phyloP scores from a whole-genome alignment of 2,797 vertebrate genomes.

The Bovichtus variegatus region DNA sequence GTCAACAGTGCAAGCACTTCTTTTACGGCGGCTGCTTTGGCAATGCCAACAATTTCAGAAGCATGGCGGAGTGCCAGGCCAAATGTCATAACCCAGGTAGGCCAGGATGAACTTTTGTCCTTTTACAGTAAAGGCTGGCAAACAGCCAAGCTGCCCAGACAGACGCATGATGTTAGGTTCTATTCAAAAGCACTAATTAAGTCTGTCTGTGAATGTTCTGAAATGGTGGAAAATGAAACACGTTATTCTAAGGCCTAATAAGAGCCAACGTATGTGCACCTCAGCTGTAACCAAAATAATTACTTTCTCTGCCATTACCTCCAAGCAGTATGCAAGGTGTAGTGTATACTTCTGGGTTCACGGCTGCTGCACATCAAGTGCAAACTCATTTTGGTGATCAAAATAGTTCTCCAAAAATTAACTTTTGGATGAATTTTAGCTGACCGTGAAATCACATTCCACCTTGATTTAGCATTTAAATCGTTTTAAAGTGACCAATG shows the following conservation, averaged over 20 bases:
- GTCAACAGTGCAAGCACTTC: constrained; percentile 86
- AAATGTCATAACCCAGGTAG: constrained; percentile 85
- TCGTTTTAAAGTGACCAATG: constrained; percentile 47
- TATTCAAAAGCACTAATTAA: neutral
- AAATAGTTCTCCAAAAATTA: constrained; percentile 54
- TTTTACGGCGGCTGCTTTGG: constrained; percentile 94
- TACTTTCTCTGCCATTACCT: constrained; percentile 8
- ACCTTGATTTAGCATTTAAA: constrained; percentile 64
- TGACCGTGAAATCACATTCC: constrained; percentile 60
- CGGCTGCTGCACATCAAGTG: constrained; percentile 7
- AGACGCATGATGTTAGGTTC: neutral
- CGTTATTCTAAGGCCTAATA: neutral
- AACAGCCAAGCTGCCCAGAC: neutral
- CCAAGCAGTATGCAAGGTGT: neutral
- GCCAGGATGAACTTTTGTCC: constrained; percentile 6
- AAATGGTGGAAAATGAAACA: neutral
- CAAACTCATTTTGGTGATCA: constrained; percentile 52
- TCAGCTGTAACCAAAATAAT: constrained; percentile 2
- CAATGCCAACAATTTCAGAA: constrained; percentile 93
- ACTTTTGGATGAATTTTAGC: constrained; percentile 61
- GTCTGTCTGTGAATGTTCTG: neutral
- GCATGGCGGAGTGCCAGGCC: constrained; percentile 83
- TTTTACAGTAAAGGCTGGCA: constrained; percentile 9
- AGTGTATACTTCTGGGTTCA: neutral
- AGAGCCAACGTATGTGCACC: neutral